phyloP scores from a whole-genome alignment of 2,888 invertebrate genomes.

The Cotesia congregata region DNA sequence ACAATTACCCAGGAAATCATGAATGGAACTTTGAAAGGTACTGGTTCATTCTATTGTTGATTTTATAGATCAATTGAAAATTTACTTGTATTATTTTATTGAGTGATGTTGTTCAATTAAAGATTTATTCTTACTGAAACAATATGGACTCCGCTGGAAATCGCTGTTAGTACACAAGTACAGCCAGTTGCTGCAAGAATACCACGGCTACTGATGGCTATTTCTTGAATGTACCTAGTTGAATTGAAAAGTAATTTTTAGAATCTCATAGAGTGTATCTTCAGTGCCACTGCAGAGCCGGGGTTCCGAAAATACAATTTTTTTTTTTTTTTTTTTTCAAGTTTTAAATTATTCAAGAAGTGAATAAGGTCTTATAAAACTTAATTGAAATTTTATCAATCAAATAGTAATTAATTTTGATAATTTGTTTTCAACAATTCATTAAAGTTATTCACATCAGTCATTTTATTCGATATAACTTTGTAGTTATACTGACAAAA shows the following conservation, averaged over 20 bases:
- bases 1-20: slow-evolving; percentile 31
- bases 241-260: not conserved
- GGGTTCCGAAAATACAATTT: too few species aligned
- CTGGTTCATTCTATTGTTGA: slow-evolving; percentile 40
- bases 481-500: too few species aligned
- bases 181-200: slow-evolving; percentile 12
- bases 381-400: too few species aligned
- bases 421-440: too few species aligned
- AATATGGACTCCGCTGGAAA: slow-evolving; percentile 36
- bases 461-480: too few species aligned
- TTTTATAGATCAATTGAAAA: not conserved
- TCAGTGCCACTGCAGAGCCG: too few species aligned
- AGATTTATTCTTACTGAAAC: slow-evolving; percentile 32
- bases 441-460: too few species aligned
- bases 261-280: too few species aligned
- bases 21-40: slow-evolving; percentile 46
- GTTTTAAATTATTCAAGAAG: too few species aligned
- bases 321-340: too few species aligned
- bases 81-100: not conserved
- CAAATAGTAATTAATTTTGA: too few species aligned
- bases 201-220: slow-evolving; percentile 34
- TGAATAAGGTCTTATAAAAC: too few species aligned
- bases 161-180: slow-evolving; percentile 27
- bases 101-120: not conserved
- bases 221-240: slow-evolving; percentile 7